A percentile compares a stretch with the other conserved stretches of the same genome.
phyloP scores from a whole-genome alignment of 2,888 invertebrate genomes.

The Geotrupes spiniger region DNA sequence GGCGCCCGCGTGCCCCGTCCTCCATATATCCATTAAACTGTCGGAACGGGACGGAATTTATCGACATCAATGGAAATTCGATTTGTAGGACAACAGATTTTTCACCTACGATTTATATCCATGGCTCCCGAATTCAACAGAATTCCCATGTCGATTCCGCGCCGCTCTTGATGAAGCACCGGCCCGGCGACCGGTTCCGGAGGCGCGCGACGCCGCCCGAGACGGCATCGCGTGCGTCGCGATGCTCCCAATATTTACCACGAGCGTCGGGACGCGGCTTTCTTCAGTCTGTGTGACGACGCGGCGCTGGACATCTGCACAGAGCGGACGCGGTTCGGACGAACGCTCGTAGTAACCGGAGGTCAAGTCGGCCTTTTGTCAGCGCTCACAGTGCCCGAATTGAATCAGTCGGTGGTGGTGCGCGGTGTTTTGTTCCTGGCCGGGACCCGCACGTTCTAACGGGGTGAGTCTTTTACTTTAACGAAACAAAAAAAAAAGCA shows the following conservation, averaged over 20 bases:
- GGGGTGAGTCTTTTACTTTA: too few relatives aligned
- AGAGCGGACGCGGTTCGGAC: too few relatives aligned
- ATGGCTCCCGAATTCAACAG: constrained; percentile 37
- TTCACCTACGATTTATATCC: constrained; percentile 43
- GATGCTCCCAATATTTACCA: constrained; percentile 38
- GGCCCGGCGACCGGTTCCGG: constrained; percentile 19
- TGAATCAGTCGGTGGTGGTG: too few relatives aligned
- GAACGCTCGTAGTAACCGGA: too few relatives aligned
- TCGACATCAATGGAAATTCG: constrained; percentile 46
- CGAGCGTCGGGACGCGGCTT: constrained; percentile 43
- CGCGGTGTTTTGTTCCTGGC: too few relatives aligned
- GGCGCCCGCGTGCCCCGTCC: constrained; percentile 8
- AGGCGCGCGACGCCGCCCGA: constrained; percentile 27
- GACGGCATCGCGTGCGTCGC: constrained; percentile 38
- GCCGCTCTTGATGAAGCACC: constrained; percentile 40
- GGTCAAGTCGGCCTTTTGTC: too few relatives aligned
- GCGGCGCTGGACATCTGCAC: constrained; percentile 14
- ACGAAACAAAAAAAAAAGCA: too few relatives aligned
- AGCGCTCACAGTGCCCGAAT: too few relatives aligned
- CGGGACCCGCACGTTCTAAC: too few relatives aligned
- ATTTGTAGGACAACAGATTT: constrained; percentile 45
- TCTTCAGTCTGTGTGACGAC: constrained; percentile 45
- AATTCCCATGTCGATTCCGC: constrained; percentile 39
- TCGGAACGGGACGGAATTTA: constrained; percentile 37
- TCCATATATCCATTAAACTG: constrained; percentile 28